phyloP scores from a whole-genome alignment of 2,797 vertebrate species.

The Monodelphis domestica region DNA sequence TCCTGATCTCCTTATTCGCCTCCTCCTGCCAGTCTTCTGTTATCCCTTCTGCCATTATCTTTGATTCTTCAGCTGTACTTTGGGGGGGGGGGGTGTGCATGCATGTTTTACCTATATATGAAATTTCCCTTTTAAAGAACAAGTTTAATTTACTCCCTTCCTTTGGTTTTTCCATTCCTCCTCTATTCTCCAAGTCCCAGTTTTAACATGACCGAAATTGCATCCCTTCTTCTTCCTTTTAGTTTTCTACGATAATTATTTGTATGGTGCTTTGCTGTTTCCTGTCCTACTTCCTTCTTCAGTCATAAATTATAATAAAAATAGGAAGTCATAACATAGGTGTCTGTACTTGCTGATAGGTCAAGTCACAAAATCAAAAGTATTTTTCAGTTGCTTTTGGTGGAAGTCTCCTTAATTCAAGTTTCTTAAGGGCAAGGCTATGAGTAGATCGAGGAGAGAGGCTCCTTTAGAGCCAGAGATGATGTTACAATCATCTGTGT shows the following conservation, averaged over 20 bases:
- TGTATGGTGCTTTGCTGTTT: background rate
- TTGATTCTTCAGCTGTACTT: background rate
- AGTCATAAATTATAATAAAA: conserved; percentile 5
- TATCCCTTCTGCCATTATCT: background rate
- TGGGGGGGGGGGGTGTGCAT: background rate
- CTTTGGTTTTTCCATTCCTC: background rate
- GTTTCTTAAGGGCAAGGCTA: background rate
- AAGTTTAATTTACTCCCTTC: background rate
- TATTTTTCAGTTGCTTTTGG: background rate
- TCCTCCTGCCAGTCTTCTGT: background rate
- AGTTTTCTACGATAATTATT: background rate
- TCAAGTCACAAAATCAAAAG: background rate
- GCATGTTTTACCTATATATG: background rate
- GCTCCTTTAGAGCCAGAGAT: background rate
- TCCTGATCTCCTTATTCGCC: background rate
- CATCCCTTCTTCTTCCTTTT: background rate
- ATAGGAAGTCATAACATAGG: background rate
- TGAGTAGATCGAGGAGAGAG: background rate
- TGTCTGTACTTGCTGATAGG: background rate
- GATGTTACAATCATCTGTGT: background rate
- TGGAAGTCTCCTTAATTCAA: background rate
- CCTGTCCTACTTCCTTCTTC: background rate
- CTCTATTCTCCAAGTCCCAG: background rate
- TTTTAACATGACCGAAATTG: background rate
- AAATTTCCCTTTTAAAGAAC: background rate